Evolutionary conservation across 2,797 vertebrate genomes (phyloP).

Genomic region (Tympanoctomys barrerae): DNA sequence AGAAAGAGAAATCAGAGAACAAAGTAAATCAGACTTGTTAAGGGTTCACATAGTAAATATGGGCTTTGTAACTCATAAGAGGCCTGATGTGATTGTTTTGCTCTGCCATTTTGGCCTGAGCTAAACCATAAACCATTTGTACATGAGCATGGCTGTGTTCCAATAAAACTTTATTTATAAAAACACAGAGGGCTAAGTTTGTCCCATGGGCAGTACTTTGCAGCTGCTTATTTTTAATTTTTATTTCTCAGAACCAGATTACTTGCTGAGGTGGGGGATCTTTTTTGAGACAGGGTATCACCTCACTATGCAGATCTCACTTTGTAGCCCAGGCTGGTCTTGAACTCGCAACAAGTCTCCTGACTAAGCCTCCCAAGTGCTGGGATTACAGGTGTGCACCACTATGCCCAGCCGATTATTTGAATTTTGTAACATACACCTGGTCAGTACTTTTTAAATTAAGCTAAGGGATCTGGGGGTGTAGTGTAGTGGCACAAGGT

Average conservation of each 20-base stretch:
- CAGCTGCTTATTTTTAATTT: conserved; percentile 26
- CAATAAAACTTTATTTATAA: conserved; percentile 6
- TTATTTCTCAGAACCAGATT: conserved; percentile 35
- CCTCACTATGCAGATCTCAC: too few species aligned
- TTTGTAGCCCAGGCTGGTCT: too few species aligned
- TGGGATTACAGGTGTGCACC: too few species aligned
- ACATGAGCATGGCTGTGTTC: not conserved
- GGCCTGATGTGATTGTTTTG: not conserved
- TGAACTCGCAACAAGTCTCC: too few species aligned
- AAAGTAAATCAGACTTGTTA: conserved; percentile 8
- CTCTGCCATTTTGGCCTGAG: not conserved
- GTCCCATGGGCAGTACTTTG: not conserved
- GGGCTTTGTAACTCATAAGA: not conserved
- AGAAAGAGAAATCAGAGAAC: conserved; percentile 11
- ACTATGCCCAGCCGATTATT: not conserved
- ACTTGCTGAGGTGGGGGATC: not conserved
- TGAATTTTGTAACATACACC: not conserved
- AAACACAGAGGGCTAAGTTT: not conserved
- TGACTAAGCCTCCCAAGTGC: too few species aligned
- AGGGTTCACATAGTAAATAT: conserved; percentile 28
- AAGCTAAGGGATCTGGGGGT: not conserved
- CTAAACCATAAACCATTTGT: not conserved
- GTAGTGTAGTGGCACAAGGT: not conserved
- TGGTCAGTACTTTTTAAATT: conserved; percentile 38
- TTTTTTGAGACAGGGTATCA: too few species aligned